These are phyloP conservation scores for Theretra japonica DNA, from an alignment of 2,888 invertebrate species.

Conservation along the genomic window DNA sequence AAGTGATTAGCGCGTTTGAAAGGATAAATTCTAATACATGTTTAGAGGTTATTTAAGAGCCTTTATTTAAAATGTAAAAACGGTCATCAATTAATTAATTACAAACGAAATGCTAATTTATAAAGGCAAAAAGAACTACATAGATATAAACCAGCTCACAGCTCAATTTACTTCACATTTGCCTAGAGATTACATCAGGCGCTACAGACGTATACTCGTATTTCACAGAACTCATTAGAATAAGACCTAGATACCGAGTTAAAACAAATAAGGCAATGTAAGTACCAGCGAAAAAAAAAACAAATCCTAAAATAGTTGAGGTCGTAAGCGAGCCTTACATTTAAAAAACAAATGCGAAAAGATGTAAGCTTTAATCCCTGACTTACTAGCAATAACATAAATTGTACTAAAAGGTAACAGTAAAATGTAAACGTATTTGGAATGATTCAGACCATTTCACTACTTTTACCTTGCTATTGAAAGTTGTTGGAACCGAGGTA, in stretches of 20 bases:
- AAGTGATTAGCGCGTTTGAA: not conserved
- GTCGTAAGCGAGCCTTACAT: not conserved
- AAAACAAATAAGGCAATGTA: conserved; percentile 12
- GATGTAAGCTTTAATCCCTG: too few species aligned
- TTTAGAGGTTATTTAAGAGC: too few species aligned
- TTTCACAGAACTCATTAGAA: not conserved
- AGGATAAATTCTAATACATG: too few species aligned
- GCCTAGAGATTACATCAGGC: not conserved
- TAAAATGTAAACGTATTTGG: too few species aligned
- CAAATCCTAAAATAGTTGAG: not conserved
- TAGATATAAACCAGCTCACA: too few species aligned
- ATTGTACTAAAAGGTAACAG: too few species aligned
- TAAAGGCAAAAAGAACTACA: too few species aligned
- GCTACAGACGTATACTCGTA: not conserved
- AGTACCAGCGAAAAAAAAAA: not conserved
- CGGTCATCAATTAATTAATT: too few species aligned
- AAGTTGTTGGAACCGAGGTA: conserved; percentile 36
- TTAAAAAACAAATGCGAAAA: too few species aligned
- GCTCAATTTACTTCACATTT: not conserved
- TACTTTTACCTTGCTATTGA: not conserved
- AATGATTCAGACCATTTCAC: conserved; percentile 1
- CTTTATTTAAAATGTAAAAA: too few species aligned
- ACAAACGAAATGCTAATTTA: too few species aligned
- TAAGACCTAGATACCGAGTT: not conserved
- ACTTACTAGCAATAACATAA: too few species aligned